A percentile compares a stretch with the other conserved stretches of the same genome.
Evolutionary conservation across 2,888 invertebrate genomes (phyloP).

Genomic region (Thereva nobilitata): DNA sequence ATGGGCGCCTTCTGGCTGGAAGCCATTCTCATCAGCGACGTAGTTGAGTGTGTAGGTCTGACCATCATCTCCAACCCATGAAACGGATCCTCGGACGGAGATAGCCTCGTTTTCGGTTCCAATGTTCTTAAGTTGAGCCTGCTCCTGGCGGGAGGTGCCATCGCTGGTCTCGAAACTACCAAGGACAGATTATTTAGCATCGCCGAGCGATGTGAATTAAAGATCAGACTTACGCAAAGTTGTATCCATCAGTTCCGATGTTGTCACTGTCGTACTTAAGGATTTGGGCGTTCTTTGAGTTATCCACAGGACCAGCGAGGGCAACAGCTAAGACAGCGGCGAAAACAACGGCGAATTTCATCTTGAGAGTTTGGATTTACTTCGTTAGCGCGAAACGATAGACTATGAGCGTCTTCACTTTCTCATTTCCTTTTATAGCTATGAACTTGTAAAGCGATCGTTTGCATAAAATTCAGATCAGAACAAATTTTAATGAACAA

Average conservation of each 20-base stretch:
- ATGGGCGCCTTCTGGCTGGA: constrained; percentile 57
- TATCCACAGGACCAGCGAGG: constrained; percentile 32
- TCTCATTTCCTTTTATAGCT: constrained; percentile 10
- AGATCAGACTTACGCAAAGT: constrained; percentile 58
- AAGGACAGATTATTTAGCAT: neutral
- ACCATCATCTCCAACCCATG: constrained; percentile 60
- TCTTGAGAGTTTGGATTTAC: constrained; percentile 46
- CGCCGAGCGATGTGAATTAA: neutral
- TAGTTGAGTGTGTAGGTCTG: constrained; percentile 58
- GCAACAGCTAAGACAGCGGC: constrained; percentile 42
- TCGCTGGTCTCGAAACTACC: constrained; percentile 58
- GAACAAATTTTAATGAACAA: too few species aligned
- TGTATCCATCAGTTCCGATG: constrained; percentile 61
- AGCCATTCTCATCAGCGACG: constrained; percentile 62
- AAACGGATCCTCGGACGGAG: constrained; percentile 57
- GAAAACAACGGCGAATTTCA: constrained; percentile 48
- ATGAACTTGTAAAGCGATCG: neutral
- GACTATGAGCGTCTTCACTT: constrained; percentile 1
- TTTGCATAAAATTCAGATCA: constrained; percentile 9
- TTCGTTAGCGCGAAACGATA: constrained; percentile 42
- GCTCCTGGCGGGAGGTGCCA: constrained; percentile 57
- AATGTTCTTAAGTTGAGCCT: constrained; percentile 55
- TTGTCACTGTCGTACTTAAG: constrained; percentile 56
- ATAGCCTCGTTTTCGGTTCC: constrained; percentile 59
- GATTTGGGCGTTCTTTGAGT: constrained; percentile 40